A percentile compares a stretch with the other conserved stretches of the same genome.
Evolutionary conservation across 2,113 vertebrate genomes (phyloP).

Genomic region (Salvelinus alpinus): DNA sequence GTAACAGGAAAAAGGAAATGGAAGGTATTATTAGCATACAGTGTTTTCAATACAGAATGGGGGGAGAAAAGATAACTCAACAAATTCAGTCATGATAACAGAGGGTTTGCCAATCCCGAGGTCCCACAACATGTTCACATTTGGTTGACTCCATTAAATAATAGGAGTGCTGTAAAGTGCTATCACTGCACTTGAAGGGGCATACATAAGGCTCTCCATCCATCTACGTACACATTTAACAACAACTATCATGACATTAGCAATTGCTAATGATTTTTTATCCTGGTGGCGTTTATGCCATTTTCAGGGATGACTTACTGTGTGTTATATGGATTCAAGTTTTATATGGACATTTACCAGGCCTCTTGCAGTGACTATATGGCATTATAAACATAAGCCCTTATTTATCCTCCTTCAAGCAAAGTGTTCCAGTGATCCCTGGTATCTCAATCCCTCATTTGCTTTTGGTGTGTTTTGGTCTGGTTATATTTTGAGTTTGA

Average conservation of each 20-base stretch:
- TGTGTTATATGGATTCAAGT: neutral
- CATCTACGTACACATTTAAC: neutral
- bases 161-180: conserved; percentile 12
- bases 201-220: neutral
- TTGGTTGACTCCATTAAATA: conserved; percentile 12
- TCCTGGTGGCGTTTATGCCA: neutral
- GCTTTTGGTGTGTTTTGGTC: conserved; percentile 48
- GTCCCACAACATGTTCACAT: neutral
- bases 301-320: neutral
- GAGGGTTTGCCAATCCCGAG: conserved; percentile 17
- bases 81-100: neutral
- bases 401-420: conserved; percentile 17
- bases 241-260: neutral
- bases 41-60: conserved; percentile 16
- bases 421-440: conserved; percentile 31
- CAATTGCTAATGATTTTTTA: neutral
- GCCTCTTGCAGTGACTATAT: conserved; percentile 4
- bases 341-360: neutral
- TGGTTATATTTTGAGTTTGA: conserved; percentile 44
- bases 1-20: conserved; percentile 27
- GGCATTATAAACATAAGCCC: conserved; percentile 18
- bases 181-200: neutral
- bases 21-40: neutral
- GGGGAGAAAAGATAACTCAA: conserved; percentile 18
- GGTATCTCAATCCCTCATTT: conserved; percentile 36